Percentiles rank a stretch among this genome's conserved stretches.
These are phyloP conservation scores for Calliphora vomitoria DNA, from an alignment of 2,888 invertebrate species.

Conservation along the genomic window DNA sequence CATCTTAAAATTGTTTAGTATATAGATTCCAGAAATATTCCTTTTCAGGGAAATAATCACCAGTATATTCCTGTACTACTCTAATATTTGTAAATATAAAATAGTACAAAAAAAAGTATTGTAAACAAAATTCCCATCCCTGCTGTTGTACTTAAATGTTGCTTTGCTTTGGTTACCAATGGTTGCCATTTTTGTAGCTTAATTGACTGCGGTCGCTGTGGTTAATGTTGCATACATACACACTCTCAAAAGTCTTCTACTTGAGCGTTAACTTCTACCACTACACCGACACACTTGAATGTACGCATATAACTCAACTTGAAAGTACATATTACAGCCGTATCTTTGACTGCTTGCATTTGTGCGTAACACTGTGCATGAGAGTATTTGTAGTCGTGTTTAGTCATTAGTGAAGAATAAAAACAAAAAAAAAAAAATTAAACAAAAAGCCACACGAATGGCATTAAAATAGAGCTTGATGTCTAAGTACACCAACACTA, in stretches of 20 bases:
- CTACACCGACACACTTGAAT: slow-evolving; percentile 7
- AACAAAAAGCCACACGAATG: slow-evolving; percentile 70
- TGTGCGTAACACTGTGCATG: slow-evolving; percentile 9
- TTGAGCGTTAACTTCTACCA: slow-evolving; percentile 31
- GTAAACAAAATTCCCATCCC: slow-evolving; percentile 26
- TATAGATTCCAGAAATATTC: too few relatives aligned
- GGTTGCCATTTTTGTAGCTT: slow-evolving; percentile 70
- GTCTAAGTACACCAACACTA: slow-evolving; percentile 57
- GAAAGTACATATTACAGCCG: slow-evolving; percentile 39
- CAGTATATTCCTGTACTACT: too few relatives aligned
- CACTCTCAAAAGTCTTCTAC: slow-evolving; percentile 11
- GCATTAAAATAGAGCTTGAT: slow-evolving; percentile 64
- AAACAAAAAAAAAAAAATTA: slow-evolving; percentile 70
- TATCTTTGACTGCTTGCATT: slow-evolving; percentile 29
- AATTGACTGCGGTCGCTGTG: slow-evolving; percentile 74
- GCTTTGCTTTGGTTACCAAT: slow-evolving; percentile 61
- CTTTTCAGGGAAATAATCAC: too few relatives aligned
- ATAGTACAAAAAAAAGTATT: too few relatives aligned
- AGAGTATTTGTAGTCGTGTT: slow-evolving; percentile 75
- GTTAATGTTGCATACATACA: slow-evolving; percentile 65
- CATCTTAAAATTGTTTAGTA: too few relatives aligned
- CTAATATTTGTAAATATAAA: neutral
- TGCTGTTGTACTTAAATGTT: slow-evolving; percentile 15
- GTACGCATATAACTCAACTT: slow-evolving; percentile 48
- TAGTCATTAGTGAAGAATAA: slow-evolving; percentile 75